These are phyloP conservation scores for Drosophila suboccidentalis DNA, from an alignment of 2,888 invertebrate genomes.

Conservation along the genomic window DNA sequence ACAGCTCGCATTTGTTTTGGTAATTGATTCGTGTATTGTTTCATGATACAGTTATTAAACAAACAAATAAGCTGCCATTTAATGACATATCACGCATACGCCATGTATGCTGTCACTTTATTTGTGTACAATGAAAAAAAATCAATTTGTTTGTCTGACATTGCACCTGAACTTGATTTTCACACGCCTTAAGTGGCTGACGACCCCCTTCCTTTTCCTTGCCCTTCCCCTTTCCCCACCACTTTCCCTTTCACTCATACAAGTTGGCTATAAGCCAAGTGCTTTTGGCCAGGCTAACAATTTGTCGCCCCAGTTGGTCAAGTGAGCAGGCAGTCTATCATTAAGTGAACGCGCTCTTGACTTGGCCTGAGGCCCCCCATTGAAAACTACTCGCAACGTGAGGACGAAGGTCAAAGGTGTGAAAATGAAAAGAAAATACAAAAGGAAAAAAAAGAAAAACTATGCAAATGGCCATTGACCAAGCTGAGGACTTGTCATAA, in stretches of 20 bases:
- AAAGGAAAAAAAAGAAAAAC: constrained; percentile 10
- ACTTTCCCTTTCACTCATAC: not conserved
- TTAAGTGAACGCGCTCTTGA: constrained; percentile 60
- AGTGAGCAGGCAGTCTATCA: constrained; percentile 43
- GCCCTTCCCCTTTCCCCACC: not conserved
- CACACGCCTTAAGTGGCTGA: constrained; percentile 17
- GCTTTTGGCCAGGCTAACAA: constrained; percentile 32
- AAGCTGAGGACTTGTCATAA: constrained; percentile 19
- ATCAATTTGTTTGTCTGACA: constrained; percentile 48
- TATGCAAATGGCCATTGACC: constrained; percentile 59
- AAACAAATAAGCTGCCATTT: constrained; percentile 42
- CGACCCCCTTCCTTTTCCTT: not conserved
- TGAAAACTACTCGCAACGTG: constrained; percentile 14
- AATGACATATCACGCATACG: constrained; percentile 40
- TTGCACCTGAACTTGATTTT: constrained; percentile 58
- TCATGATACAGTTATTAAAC: constrained; percentile 37
- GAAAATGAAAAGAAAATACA: constrained; percentile 30
- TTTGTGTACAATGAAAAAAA: constrained; percentile 27
- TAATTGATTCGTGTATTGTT: constrained; percentile 42
- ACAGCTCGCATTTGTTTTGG: constrained; percentile 18
- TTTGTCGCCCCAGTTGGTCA: constrained; percentile 26
- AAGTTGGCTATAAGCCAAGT: constrained; percentile 48
- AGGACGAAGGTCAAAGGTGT: constrained; percentile 56
- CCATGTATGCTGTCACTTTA: constrained; percentile 16
- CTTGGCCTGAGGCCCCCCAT: constrained; percentile 4